Conservation (phyloP, 2,113 vertebrate genomes). For the Cheilinus undulatus region DNA sequence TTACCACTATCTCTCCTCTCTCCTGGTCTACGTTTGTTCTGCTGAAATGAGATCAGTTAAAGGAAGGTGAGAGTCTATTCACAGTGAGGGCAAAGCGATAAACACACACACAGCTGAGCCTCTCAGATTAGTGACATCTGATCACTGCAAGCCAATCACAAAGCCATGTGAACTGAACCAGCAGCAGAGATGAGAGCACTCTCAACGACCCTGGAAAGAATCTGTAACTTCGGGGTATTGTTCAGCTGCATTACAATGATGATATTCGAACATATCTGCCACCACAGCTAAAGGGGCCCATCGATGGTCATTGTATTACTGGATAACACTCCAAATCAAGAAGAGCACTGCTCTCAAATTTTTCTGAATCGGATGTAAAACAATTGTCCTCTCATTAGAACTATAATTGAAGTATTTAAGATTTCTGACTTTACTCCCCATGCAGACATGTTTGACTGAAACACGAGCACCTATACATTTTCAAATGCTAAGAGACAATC, state of each 20-base stretch:
- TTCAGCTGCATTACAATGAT: slow-evolving; percentile 40
- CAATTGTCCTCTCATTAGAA: background rate
- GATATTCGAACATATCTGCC: slow-evolving; percentile 22
- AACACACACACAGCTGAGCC: slow-evolving; percentile 53
- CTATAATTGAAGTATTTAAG: background rate
- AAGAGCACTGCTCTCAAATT: slow-evolving; percentile 6
- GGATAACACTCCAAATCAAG: slow-evolving; percentile 10
- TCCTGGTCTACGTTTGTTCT: slow-evolving; percentile 71
- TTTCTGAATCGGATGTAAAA: slow-evolving; percentile 16
- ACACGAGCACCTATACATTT: background rate
- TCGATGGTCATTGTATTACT: slow-evolving; percentile 3
- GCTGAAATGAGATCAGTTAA: slow-evolving; percentile 81
- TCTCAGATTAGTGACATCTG: slow-evolving; percentile 61
- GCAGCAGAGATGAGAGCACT: slow-evolving; percentile 39
- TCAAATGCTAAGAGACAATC: background rate
- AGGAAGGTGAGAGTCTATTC: slow-evolving; percentile 80
- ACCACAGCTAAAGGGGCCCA: slow-evolving; percentile 29
- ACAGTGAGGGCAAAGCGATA: slow-evolving; percentile 74
- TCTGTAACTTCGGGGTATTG: slow-evolving; percentile 39
- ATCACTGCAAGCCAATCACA: slow-evolving; percentile 53
- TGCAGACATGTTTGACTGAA: background rate
- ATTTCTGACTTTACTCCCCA: background rate
- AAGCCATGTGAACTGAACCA: slow-evolving; percentile 42
- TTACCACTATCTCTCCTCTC: slow-evolving; percentile 72
- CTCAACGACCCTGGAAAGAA: slow-evolving; percentile 37